These are phyloP conservation scores for Thera britannica DNA, from an alignment of 2,888 invertebrate species.

Conservation along the genomic window DNA sequence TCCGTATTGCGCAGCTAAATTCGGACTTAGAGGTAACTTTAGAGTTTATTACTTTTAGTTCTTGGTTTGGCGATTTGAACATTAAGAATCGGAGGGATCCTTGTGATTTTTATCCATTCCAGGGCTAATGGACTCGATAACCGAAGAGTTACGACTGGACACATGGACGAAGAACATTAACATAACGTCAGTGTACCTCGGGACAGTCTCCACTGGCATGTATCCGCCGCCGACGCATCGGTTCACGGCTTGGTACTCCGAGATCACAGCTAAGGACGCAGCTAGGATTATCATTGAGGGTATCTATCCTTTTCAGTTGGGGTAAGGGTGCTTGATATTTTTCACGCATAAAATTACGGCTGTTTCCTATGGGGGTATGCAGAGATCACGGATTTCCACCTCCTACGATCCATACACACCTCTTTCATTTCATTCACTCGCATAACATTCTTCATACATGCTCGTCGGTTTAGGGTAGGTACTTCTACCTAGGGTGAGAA, in stretches of 20 bases:
- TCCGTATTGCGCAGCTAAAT: slow-evolving; percentile 78
- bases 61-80: no score
- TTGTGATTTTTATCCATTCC: slow-evolving; percentile 4
- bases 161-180: slow-evolving; percentile 75
- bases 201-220: slow-evolving; percentile 68
- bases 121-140: slow-evolving; percentile 78
- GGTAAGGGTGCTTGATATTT: no score
- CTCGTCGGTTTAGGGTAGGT: no score
- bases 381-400: no score
- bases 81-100: no score
- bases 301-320: slow-evolving; percentile 35
- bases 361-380: no score
- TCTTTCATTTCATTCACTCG: no score
- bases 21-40: slow-evolving; percentile 69
- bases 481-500: no score
- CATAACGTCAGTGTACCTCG: slow-evolving; percentile 74
- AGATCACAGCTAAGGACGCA: slow-evolving; percentile 69
- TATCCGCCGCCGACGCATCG: slow-evolving; percentile 72
- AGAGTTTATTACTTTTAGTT: background rate
- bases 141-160: slow-evolving; percentile 73
- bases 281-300: slow-evolving; percentile 75
- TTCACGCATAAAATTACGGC: no score
- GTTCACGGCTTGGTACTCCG: slow-evolving; percentile 70
- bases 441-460: no score
- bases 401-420: no score